Conservation (phyloP, 2,797 vertebrate genomes). For the Tiaroga cobitis region DNA sequence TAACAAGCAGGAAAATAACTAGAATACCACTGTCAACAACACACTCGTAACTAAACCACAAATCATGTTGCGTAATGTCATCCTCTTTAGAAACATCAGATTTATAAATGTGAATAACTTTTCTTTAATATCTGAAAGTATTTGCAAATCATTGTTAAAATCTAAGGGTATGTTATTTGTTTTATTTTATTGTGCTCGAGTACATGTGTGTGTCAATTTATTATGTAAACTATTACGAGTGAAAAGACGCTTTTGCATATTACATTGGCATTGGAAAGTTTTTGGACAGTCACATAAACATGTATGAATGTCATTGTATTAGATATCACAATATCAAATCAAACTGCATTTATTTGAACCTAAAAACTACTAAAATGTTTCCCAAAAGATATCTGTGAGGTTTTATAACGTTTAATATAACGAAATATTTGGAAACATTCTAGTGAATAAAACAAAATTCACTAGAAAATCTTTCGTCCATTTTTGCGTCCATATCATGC, state of each 20-base stretch:
- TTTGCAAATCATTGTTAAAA: background rate
- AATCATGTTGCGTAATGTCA: background rate
- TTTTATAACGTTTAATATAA: background rate
- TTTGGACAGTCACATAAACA: background rate
- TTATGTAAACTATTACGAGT: background rate
- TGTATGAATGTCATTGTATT: background rate
- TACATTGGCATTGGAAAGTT: background rate
- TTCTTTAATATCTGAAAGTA: background rate
- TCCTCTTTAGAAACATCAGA: background rate
- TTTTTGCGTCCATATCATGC: too few relatives aligned
- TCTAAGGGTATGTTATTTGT: background rate
- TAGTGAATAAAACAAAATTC: background rate
- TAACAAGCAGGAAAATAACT: constrained; percentile 14
- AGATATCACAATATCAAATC: background rate
- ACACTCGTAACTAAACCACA: background rate
- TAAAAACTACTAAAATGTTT: background rate
- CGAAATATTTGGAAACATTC: background rate
- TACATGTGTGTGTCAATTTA: background rate
- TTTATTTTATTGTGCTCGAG: background rate
- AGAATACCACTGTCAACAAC: background rate
- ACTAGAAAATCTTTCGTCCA: too few relatives aligned
- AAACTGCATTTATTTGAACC: background rate
- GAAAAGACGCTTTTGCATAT: background rate
- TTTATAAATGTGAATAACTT: background rate
- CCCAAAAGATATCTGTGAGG: background rate